phyloP scores from a whole-genome alignment of 1,140 invertebrate species.

The Nylanderia fulva region DNA sequence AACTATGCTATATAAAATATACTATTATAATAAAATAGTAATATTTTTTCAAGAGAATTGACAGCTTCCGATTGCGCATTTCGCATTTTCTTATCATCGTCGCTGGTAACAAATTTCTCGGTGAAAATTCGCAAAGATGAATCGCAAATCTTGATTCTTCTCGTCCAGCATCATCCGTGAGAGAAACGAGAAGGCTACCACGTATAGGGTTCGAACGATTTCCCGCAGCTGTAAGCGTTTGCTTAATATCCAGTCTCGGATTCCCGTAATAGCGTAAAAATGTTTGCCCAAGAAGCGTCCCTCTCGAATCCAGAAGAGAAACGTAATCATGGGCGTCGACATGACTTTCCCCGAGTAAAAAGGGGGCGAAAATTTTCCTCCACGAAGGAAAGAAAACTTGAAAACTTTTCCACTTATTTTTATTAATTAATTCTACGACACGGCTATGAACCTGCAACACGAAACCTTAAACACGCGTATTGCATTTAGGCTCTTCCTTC shows the following conservation, averaged over 20 bases:
- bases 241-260: slow-evolving; percentile 82
- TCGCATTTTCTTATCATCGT: neutral
- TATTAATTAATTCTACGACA: slow-evolving; percentile 20
- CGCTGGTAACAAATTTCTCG: neutral
- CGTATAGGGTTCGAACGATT: slow-evolving; percentile 57
- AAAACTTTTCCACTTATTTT: neutral
- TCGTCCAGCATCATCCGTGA: slow-evolving; percentile 5
- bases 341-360: neutral
- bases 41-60: neutral
- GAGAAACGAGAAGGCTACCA: slow-evolving; percentile 31
- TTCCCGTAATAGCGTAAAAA: slow-evolving; percentile 83
- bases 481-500: neutral
- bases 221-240: slow-evolving; percentile 75
- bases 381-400: neutral
- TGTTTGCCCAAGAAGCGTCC: slow-evolving; percentile 78
- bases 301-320: slow-evolving; percentile 29
- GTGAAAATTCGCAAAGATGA: neutral
- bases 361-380: neutral
- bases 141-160: slow-evolving; percentile 2
- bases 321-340: slow-evolving; percentile 33
- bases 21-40: too few species aligned
- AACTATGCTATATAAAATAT: too few species aligned
- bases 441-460: neutral
- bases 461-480: neutral
- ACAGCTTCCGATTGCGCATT: neutral